Conservation (phyloP, 2,113 vertebrate genomes). For the Onychostoma macrolepis region DNA sequence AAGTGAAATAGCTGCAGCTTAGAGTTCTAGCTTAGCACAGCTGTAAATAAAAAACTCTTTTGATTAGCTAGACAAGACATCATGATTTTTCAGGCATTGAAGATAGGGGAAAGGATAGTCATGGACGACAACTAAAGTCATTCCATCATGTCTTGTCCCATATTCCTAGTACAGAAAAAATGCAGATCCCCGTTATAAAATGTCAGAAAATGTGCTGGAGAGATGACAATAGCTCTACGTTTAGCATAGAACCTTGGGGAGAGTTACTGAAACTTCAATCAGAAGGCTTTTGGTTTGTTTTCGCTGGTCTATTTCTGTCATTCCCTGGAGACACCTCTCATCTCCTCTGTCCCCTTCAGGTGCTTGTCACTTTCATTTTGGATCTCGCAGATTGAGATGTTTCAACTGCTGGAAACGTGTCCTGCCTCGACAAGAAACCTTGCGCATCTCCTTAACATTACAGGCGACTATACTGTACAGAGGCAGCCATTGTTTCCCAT, state of each 20-base stretch:
- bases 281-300: slow-evolving; percentile 11
- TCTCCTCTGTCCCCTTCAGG: background rate
- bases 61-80: background rate
- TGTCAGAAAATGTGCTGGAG: background rate
- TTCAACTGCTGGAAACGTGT: background rate
- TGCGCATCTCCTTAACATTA: background rate
- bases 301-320: slow-evolving; percentile 1
- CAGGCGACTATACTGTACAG: background rate
- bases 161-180: background rate
- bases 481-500: slow-evolving; percentile 2
- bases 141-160: background rate
- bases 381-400: background rate
- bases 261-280: slow-evolving; percentile 16
- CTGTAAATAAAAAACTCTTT: background rate
- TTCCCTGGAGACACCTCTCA: slow-evolving; percentile 5
- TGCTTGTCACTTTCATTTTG: slow-evolving; percentile 15
- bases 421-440: background rate
- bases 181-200: background rate
- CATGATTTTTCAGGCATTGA: background rate
- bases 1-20: background rate
- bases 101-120: background rate
- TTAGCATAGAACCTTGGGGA: background rate
- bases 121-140: background rate
- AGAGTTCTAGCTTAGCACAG: background rate
- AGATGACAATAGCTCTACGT: background rate